A percentile compares a stretch with the other conserved stretches of the same genome.
Conservation (phyloP, 64 coral and sea anemone genomes). For the Platygyra sinensis region DNA sequence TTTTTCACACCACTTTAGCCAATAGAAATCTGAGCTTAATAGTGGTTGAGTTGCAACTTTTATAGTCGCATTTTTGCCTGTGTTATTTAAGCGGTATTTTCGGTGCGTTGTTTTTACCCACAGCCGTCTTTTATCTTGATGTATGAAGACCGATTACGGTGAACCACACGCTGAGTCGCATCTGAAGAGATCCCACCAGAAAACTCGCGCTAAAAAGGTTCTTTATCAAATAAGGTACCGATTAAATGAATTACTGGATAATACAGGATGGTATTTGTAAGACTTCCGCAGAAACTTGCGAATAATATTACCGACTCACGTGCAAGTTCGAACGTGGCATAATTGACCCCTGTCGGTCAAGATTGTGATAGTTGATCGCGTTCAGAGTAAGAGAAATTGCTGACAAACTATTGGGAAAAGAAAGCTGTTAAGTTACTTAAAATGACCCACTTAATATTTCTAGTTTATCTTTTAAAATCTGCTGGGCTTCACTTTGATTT, state of each 20-base stretch:
- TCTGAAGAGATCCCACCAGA: neutral
- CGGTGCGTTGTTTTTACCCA: neutral
- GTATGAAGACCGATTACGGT: neutral
- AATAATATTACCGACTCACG: neutral
- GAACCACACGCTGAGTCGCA: neutral
- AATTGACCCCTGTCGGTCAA: neutral
- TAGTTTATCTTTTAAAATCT: neutral
- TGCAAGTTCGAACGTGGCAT: neutral
- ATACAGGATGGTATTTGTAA: neutral
- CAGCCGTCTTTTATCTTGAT: neutral
- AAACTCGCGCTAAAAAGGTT: slow-evolving; percentile 1
- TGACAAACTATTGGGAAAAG: neutral
- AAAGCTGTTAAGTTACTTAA: neutral
- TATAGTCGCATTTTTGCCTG: neutral
- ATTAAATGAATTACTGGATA: neutral
- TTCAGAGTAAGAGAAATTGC: neutral
- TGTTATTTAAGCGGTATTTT: neutral
- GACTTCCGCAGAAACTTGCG: neutral
- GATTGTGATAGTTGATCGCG: neutral
- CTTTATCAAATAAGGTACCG: neutral
- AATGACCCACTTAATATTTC: neutral
- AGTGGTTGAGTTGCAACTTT: neutral
- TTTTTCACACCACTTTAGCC: neutral
- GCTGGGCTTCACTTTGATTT: neutral
- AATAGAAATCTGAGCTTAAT: neutral